These are phyloP conservation scores for Sylvietta virens DNA, from an alignment of 2,113 vertebrate species.

Conservation along the genomic window DNA sequence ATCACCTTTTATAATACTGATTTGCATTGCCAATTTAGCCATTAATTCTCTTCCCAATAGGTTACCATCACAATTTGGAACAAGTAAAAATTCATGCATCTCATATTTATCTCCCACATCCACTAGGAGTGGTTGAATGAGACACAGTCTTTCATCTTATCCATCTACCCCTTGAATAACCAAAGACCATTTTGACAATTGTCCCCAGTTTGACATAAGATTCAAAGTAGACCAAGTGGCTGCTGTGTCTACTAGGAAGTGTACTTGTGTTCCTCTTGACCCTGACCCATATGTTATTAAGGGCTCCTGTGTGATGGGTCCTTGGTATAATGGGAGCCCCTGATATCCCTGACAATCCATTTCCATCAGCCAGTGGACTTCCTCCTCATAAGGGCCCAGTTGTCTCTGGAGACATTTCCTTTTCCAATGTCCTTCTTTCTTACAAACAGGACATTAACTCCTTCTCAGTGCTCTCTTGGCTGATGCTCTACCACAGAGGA, in stretches of 20 bases:
- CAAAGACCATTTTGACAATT: not conserved
- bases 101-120: not conserved
- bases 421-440: not conserved
- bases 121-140: not conserved
- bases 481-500: too few species aligned
- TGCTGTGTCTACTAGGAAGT: not conserved
- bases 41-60: not conserved
- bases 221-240: not conserved
- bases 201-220: not conserved
- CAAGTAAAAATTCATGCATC: not conserved
- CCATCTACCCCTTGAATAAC: not conserved
- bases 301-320: not conserved
- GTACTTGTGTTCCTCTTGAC: not conserved
- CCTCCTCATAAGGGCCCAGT: not conserved
- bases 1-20: not conserved
- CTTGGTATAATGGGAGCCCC: not conserved
- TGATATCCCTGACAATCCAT: not conserved
- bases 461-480: not conserved
- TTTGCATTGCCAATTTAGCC: not conserved
- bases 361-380: not conserved
- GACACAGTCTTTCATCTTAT: fast-evolving
- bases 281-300: not conserved
- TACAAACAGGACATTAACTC: not conserved
- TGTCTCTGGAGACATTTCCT: not conserved
- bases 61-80: not conserved